These are phyloP conservation scores for Bactericera cockerelli DNA, from an alignment of 1,140 invertebrate species.

Conservation along the genomic window DNA sequence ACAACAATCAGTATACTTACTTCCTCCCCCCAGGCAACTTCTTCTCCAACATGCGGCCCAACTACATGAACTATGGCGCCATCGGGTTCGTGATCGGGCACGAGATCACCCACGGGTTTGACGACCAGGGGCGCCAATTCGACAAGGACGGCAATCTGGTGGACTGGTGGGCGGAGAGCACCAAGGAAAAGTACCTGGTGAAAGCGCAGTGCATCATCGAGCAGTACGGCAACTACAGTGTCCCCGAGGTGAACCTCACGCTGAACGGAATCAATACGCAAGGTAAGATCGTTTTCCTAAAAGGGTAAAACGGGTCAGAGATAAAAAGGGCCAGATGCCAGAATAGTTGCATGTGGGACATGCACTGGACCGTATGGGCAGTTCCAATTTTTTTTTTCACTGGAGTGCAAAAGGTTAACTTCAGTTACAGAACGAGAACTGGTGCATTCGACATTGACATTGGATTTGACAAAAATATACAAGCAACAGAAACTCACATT, in stretches of 20 bases:
- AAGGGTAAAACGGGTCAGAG: too few species aligned
- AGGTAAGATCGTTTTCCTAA: too few species aligned
- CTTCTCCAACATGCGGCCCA: slow-evolving; percentile 44
- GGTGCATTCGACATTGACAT: too few species aligned
- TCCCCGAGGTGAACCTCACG: slow-evolving; percentile 38
- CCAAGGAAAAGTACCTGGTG: slow-evolving; percentile 36
- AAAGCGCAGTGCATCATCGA: slow-evolving; percentile 45
- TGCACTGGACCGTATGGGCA: too few species aligned
- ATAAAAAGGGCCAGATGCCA: too few species aligned
- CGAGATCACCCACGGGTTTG: slow-evolving; percentile 74
- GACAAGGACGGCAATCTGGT: slow-evolving; percentile 43
- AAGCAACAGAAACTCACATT: too few species aligned
- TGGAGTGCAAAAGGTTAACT: too few species aligned
- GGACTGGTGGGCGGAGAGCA: slow-evolving; percentile 43
- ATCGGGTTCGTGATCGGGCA: slow-evolving; percentile 84
- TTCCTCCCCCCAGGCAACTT: slow-evolving; percentile 31
- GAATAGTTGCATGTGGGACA: too few species aligned
- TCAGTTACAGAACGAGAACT: too few species aligned
- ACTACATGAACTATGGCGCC: slow-evolving; percentile 57
- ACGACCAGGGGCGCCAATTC: slow-evolving; percentile 42
- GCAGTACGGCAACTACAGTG: slow-evolving; percentile 47
- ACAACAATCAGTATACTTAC: too few species aligned
- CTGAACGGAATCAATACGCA: slow-evolving; percentile 71
- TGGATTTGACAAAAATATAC: too few species aligned
- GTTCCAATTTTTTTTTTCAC: too few species aligned